Evolutionary conservation across 2,888 invertebrate species (phyloP), one percentile per base, ranked within the genome.

Genomic region (Pristionchus fissidentatus): DNA sequence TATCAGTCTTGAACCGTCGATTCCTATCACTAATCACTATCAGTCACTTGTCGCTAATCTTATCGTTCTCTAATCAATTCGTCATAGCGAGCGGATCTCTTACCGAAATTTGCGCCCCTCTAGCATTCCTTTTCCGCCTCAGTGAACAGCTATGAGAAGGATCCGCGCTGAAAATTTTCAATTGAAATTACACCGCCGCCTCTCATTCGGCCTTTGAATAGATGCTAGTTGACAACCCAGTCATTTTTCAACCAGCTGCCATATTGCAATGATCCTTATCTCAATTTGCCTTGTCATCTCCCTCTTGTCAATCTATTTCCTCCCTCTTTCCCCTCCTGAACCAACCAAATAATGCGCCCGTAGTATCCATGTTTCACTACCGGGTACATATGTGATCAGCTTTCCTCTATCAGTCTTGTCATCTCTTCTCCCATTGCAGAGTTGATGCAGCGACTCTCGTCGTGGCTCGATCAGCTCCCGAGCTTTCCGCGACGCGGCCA

Each of bases 391-490:
- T 70, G 38, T 70, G 49, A 46, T 77, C 49, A 77, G 75, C 49
- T 49, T 49, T 15, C 13, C 73, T 41, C 19, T 26, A 35, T 79
- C 43, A n/a, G 19, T 32, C 38, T 29, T 62, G 29, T 60, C 32
- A 13, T 78, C 3, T 22, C n/a, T 2, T 22, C 43, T 35, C 0
- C 15, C n/a, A 0, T 81, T 81, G 32, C 81, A 81, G 81, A 81
- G 81, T 22, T 81, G 62, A 81, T 81, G 81, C 81, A 81, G 62
- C 81, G 81, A 15, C 81, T 81, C 46, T 81, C 81, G 32, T 81
- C 81, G 8, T 81, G 81, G 81, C 66, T 81, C 46, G 81, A 81
- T 19, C 62, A 62, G 66, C 66, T 81, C 46, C 81, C 81, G 22
- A 62, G 62, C 19, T 66, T 66, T 35, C 46, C 29, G 13, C 32